Conservation (phyloP, 1,140 invertebrate genomes). For the Atta texana region DNA sequence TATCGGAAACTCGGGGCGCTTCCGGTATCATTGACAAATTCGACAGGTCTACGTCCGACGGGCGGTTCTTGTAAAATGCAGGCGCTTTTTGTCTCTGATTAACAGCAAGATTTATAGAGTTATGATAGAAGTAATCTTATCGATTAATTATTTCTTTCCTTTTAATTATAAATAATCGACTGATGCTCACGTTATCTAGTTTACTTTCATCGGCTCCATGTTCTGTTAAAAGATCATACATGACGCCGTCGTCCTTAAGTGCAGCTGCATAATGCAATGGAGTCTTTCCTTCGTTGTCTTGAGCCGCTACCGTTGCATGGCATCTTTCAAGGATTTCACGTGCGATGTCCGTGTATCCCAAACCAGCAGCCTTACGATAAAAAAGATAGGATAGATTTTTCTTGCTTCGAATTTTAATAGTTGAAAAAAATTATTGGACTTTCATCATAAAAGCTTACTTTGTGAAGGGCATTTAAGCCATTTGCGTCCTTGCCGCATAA, state of each 20-base stretch:
- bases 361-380: conserved; percentile 90
- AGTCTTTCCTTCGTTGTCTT: conserved; percentile 94
- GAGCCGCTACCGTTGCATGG: conserved; percentile 89
- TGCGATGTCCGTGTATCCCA: conserved; percentile 91
- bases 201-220: conserved; percentile 92
- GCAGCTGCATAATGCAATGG: conserved; percentile 96
- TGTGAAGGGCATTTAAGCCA: conserved; percentile 93
- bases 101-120: background rate
- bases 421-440: background rate
- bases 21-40: conserved; percentile 91
- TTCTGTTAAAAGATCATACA: conserved; percentile 91
- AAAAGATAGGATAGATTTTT: background rate
- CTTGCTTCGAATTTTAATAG: background rate
- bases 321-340: conserved; percentile 91
- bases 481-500: conserved; percentile 93
- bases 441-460: conserved; percentile 83
- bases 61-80: conserved; percentile 91
- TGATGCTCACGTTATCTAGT: conserved; percentile 92
- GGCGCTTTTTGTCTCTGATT: conserved; percentile 93
- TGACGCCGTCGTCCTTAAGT: conserved; percentile 90
- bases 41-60: conserved; percentile 90
- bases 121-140: background rate
- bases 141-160: background rate
- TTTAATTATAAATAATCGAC: background rate
- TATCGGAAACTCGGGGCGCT: conserved; percentile 91